A percentile compares a stretch with the other conserved stretches of the same genome.
Evolutionary conservation across 2,797 vertebrate genomes (phyloP).

Genomic region (Syngnathus rostellatus): DNA sequence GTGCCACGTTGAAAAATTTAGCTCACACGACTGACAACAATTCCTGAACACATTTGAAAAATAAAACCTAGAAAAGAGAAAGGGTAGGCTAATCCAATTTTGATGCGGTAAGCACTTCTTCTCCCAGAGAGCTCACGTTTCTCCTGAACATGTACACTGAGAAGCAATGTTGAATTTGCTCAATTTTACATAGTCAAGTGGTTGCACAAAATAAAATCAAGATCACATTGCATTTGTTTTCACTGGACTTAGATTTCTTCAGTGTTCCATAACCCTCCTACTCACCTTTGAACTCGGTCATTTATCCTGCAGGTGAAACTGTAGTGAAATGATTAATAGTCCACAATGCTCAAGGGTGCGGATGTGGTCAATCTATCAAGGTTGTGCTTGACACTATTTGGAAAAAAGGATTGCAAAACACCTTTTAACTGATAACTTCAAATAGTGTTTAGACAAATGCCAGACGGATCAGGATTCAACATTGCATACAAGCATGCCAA

Average conservation of each 20-base stretch:
- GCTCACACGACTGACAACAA: constrained; percentile 39
- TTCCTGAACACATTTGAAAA: constrained; percentile 10
- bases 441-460: neutral
- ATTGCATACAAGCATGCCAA: neutral
- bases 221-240: constrained; percentile 21
- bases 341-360: constrained; percentile 34
- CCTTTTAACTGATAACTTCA: neutral
- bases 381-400: neutral
- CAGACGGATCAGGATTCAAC: neutral
- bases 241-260: constrained; percentile 27
- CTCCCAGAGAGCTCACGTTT: constrained; percentile 9
- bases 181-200: too few relatives aligned
- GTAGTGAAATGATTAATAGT: constrained; percentile 50
- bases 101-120: neutral
- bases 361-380: constrained; percentile 20
- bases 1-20: constrained; percentile 49
- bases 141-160: constrained; percentile 9
- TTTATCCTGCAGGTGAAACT: constrained; percentile 47
- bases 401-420: neutral
- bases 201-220: constrained; percentile 2
- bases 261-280: constrained; percentile 33
- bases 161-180: too few relatives aligned
- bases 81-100: constrained; percentile 41
- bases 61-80: neutral
- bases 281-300: constrained; percentile 46